Evolutionary conservation across 2,888 invertebrate species (phyloP).

Genomic region (Leistus spinibarbis): DNA sequence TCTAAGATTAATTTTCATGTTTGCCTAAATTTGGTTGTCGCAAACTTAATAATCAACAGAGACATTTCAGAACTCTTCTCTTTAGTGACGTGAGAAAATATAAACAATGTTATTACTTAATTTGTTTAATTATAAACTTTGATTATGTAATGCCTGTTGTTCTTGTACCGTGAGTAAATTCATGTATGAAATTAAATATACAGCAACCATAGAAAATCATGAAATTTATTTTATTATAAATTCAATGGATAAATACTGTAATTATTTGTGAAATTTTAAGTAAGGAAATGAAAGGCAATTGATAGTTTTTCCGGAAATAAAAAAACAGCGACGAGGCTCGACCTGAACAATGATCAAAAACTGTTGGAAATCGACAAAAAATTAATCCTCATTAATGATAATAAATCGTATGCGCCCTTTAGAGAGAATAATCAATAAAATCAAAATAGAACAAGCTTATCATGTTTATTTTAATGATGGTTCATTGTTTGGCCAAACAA

Average conservation of each 20-base stretch:
- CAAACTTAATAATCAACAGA: too few relatives aligned
- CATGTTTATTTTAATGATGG: neutral
- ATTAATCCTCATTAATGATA: too few relatives aligned
- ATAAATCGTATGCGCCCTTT: neutral
- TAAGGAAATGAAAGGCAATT: neutral
- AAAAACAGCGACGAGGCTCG: too few relatives aligned
- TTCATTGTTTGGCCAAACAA: neutral
- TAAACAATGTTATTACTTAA: slow-evolving; percentile 21
- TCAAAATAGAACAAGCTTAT: neutral
- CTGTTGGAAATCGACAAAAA: too few relatives aligned
- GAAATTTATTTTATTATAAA: slow-evolving; percentile 1
- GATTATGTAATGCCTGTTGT: slow-evolving; percentile 13
- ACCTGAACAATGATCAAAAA: too few relatives aligned
- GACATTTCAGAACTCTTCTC: too few relatives aligned
- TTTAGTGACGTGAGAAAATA: slow-evolving; percentile 10
- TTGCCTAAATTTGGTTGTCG: too few relatives aligned
- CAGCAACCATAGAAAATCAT: slow-evolving; percentile 12
- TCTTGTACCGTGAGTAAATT: slow-evolving; percentile 17
- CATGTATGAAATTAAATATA: slow-evolving; percentile 9
- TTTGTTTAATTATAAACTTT: slow-evolving; percentile 21
- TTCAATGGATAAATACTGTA: neutral
- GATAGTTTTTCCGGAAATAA: neutral
- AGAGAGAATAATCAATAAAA: neutral
- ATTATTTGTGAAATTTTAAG: slow-evolving; percentile 5
- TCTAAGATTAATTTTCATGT: too few relatives aligned